Percentiles rank a stretch among this genome's conserved stretches.
These are phyloP conservation scores for Drosophila pseudotalamancana DNA, from an alignment of 2,888 invertebrate species.

Conservation along the genomic window DNA sequence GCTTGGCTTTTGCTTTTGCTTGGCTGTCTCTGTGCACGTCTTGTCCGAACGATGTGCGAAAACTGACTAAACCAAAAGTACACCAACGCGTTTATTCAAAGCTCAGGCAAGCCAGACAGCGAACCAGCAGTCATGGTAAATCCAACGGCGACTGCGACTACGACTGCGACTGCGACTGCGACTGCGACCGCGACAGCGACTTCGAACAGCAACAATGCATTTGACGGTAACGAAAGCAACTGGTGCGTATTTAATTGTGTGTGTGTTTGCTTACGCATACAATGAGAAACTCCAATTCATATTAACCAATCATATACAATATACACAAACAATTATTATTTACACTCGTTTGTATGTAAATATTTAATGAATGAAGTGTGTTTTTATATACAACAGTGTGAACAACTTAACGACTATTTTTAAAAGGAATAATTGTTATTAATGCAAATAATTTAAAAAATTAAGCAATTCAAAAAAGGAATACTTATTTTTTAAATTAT, in stretches of 20 bases:
- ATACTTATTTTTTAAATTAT: neutral
- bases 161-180: neutral
- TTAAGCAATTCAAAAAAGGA: neutral
- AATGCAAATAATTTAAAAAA: neutral
- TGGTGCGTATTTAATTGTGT: slow-evolving; percentile 6
- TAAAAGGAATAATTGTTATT: neutral
- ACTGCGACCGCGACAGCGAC: neutral
- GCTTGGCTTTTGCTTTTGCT: neutral
- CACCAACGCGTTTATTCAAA: slow-evolving; percentile 36
- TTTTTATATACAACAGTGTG: too few species aligned
- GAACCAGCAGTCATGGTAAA: slow-evolving; percentile 2
- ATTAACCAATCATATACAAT: slow-evolving; percentile 21
- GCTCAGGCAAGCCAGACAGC: slow-evolving; percentile 32
- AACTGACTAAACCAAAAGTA: slow-evolving; percentile 47
- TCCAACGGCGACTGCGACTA: neutral
- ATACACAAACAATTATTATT: too few species aligned
- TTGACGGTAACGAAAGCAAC: slow-evolving; percentile 15
- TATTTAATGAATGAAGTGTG: too few species aligned
- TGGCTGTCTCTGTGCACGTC: slow-evolving; percentile 32
- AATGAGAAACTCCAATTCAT: slow-evolving; percentile 5
- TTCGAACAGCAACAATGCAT: neutral
- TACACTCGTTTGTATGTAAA: neutral
- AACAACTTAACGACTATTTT: too few species aligned
- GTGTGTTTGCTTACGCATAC: neutral
- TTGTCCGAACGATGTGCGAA: slow-evolving; percentile 46